These are phyloP conservation scores for Drosophila azteca DNA, from an alignment of 1,140 invertebrate genomes.

Conservation along the genomic window DNA sequence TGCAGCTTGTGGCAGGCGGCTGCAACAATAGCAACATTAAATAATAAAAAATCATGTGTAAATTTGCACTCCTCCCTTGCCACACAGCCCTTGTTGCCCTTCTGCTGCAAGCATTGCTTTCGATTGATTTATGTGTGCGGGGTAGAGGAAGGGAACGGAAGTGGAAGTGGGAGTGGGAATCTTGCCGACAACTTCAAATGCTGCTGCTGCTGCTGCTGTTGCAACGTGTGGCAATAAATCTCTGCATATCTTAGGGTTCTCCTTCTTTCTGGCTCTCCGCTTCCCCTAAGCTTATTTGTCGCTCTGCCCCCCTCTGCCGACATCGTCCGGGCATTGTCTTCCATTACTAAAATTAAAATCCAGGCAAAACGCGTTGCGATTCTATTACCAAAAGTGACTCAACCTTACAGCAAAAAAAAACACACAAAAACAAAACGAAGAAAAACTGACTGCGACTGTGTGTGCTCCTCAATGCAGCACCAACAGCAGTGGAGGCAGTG, in stretches of 20 bases:
- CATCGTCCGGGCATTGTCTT: conserved; percentile 65
- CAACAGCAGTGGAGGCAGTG: background rate
- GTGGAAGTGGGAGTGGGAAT: too few relatives aligned
- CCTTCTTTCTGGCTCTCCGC: background rate
- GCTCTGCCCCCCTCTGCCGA: conserved; percentile 5
- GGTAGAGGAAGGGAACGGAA: too few relatives aligned
- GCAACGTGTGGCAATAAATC: conserved; percentile 76
- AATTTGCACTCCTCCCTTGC: conserved; percentile 34
- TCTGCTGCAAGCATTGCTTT: too few relatives aligned
- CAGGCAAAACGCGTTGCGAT: conserved; percentile 66
- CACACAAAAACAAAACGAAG: conserved; percentile 1
- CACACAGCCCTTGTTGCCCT: background rate
- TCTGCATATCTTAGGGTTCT: conserved; percentile 18
- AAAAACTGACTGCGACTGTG: conserved; percentile 8
- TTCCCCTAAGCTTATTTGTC: conserved; percentile 75
- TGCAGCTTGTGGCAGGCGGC: background rate
- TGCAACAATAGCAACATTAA: conserved; percentile 60
- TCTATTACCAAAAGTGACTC: conserved; percentile 80
- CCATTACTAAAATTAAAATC: conserved; percentile 82
- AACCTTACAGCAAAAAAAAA: conserved; percentile 22
- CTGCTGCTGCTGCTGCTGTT: conserved; percentile 11
- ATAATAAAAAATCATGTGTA: conserved; percentile 80
- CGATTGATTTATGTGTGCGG: conserved; percentile 62
- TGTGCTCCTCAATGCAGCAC: conserved; percentile 2
- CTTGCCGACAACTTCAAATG: conserved; percentile 66